These are phyloP conservation scores for Augochlora pura DNA, from an alignment of 1,140 invertebrate species.

Conservation along the genomic window DNA sequence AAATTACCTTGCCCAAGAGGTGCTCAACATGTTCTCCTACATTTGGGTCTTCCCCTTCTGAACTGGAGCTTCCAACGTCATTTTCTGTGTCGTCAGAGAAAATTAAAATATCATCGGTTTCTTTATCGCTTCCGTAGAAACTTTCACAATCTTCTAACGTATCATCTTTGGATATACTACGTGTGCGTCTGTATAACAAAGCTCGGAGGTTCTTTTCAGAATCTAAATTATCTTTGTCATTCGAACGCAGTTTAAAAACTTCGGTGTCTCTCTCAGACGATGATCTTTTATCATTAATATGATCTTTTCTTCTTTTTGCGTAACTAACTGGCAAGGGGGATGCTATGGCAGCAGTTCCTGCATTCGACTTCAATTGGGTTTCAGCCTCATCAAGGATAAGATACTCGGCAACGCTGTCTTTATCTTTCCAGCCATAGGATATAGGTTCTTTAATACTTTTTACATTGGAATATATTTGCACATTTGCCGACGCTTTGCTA, in stretches of 20 bases:
- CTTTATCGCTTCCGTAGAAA: slow-evolving; percentile 85
- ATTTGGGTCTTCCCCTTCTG: slow-evolving; percentile 73
- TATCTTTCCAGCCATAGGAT: slow-evolving; percentile 57
- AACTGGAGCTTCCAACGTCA: slow-evolving; percentile 75
- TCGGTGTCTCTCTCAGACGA: slow-evolving; percentile 62
- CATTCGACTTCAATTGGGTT: slow-evolving; percentile 9
- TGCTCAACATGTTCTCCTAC: slow-evolving; percentile 71
- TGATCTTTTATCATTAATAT: slow-evolving; percentile 29
- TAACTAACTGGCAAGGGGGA: not conserved
- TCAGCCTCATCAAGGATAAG: slow-evolving; percentile 69
- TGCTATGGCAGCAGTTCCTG: not conserved
- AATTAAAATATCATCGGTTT: slow-evolving; percentile 84
- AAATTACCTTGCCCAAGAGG: slow-evolving; percentile 76
- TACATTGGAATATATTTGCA: slow-evolving; percentile 65
- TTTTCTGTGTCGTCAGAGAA: slow-evolving; percentile 86
- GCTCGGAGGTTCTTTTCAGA: slow-evolving; percentile 57
- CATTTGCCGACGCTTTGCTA: slow-evolving; percentile 39
- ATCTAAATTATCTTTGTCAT: slow-evolving; percentile 59
- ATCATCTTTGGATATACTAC: slow-evolving; percentile 65
- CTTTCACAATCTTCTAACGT: slow-evolving; percentile 80
- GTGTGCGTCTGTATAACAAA: slow-evolving; percentile 61
- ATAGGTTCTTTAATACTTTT: slow-evolving; percentile 61
- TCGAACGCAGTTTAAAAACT: slow-evolving; percentile 59
- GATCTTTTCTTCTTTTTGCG: not conserved
- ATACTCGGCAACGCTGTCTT: slow-evolving; percentile 72